Base-by-base conservation (phyloP, 2,797 vertebrate species). In the Galagoides demidoff region DNA sequence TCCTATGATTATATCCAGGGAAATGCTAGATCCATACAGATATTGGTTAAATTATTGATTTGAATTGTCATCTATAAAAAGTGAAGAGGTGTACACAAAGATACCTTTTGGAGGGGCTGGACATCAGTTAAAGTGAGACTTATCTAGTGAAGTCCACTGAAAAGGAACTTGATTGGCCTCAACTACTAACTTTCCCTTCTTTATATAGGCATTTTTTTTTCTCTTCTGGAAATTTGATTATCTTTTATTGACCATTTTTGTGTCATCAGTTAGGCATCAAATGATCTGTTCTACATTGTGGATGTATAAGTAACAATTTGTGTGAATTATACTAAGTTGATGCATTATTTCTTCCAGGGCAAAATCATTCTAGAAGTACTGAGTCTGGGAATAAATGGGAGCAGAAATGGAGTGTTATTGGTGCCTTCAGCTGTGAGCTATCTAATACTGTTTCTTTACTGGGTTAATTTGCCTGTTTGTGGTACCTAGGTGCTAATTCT, bases 321-420 rank as follows among this genome's bases (percentile, higher is more conserved):
- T 83, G 49, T 92, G 29, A n/a, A 95, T n/a, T 92, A 55, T 93
- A 34, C 34, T 93, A 64, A 77, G n/a, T 55, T 82, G 70, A 63
- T 86, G 5, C 11, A 45, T 82, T 92, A 70, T 83, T 82, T 94
- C 70, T 83, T 77, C 0, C 29, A 92, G n/a, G 20, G n/a, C 25
- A 89, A 20, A 71, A 29, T 84, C 87, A 59, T 71, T 94, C 39
- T 64, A 34, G 78, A 97, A 92, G 59, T 89, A 89, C 37, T 57
- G 25, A 63, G 25, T 83, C 43, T 95, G 31, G 64, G 31, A 68
- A 68, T 89, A 89, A 43, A 76, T 37, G 22, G 37, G 10, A 92
- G 52, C 9, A 84, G 64, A 84, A 93, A 64, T 76, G 27, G 55
- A 89, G 23, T 86, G 31, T 64, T 84, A 12, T 17, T 82, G 12